These are phyloP conservation scores for Sterrhoptilus dennistouni DNA, from an alignment of 2,113 vertebrate genomes.

Conservation along the genomic window DNA sequence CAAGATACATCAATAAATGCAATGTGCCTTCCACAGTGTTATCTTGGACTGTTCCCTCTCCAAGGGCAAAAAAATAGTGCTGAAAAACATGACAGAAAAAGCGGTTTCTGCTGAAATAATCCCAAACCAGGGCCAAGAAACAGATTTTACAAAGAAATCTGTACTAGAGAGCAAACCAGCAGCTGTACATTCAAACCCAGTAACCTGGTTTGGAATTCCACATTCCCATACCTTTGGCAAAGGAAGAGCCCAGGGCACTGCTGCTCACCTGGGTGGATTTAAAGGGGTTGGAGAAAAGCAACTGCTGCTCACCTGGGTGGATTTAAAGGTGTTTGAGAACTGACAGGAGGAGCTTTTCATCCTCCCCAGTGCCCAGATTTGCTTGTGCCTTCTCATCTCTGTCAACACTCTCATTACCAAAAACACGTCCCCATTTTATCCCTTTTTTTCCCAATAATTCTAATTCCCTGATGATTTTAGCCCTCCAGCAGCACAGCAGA, in stretches of 20 bases:
- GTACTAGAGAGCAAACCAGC: neutral
- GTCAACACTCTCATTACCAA: conserved; percentile 19
- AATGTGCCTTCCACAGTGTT: neutral
- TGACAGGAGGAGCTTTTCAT: conserved; percentile 57
- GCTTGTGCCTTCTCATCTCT: conserved; percentile 13
- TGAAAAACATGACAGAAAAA: neutral
- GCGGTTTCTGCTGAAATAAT: neutral
- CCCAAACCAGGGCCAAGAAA: neutral
- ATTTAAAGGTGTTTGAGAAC: conserved; percentile 3
- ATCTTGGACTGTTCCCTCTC: neutral
- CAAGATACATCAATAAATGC: neutral
- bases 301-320: conserved; percentile 3
- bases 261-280: neutral
- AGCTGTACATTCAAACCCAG: neutral
- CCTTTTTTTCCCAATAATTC: neutral
- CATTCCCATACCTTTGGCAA: conserved; percentile 36
- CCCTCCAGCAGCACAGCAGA: neutral
- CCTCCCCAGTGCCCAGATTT: conserved; percentile 5
- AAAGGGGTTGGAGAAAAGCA: no score
- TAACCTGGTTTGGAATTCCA: neutral
- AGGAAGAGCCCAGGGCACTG: conserved; percentile 40
- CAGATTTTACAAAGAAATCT: neutral
- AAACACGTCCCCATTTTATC: neutral
- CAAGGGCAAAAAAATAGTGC: neutral
- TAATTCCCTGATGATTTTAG: neutral